A percentile compares a stretch with the other conserved stretches of the same genome.
phyloP scores from a whole-genome alignment of 1,140 invertebrate species.

The Goniozus legneri region DNA sequence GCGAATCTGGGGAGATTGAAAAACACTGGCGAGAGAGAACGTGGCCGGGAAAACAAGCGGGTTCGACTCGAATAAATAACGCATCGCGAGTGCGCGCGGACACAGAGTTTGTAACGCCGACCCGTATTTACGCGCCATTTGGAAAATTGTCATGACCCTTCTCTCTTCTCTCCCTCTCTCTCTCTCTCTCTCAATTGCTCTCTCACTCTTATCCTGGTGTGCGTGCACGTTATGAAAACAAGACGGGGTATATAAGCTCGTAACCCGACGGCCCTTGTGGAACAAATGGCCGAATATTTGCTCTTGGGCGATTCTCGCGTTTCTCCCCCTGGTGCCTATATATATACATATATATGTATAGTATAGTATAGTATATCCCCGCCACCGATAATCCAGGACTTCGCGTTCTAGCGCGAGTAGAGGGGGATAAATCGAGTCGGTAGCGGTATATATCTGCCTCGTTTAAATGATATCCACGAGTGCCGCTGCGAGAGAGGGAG shows the following conservation, averaged over 20 bases:
- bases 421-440: conserved; percentile 14
- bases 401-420: conserved; percentile 6
- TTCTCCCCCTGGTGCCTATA: no score
- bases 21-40: conserved; percentile 27
- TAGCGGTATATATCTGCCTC: not conserved
- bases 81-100: no score
- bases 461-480: conserved; percentile 18
- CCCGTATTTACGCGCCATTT: no score
- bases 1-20: no score
- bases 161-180: not conserved
- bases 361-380: no score
- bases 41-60: not conserved
- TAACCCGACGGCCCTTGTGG: conserved; percentile 6
- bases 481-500: not conserved
- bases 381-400: conserved; percentile 21
- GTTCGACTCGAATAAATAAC: no score
- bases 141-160: no score
- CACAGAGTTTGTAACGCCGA: no score
- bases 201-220: conserved; percentile 9
- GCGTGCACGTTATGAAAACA: conserved; percentile 25
- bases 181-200: conserved; percentile 7
- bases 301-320: no score
- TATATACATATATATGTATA: no score
- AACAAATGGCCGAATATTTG: conserved; percentile 33
- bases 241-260: conserved; percentile 3